Base-by-base conservation (phyloP, 2,797 vertebrate genomes). In the Morus bassanus region DNA sequence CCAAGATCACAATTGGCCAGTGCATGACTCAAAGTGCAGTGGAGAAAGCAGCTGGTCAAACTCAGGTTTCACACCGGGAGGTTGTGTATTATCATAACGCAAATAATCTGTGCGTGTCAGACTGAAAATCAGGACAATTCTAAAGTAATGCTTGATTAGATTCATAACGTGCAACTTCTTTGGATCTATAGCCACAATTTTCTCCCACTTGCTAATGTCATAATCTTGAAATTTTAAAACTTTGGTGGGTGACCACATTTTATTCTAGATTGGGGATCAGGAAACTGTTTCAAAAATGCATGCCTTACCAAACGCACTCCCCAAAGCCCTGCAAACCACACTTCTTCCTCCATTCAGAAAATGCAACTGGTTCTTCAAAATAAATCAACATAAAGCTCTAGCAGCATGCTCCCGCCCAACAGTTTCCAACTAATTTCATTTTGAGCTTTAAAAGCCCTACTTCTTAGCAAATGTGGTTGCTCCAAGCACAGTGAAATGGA, bases 401-500 rank as follows among this genome's bases (percentile, higher is more conserved):
- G 88, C 95, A 97, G 95, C 97, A 97, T 98, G 97, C 96, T 97
- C 93, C 92, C 33, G 21, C 87, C 61, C 90, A 93, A 53, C 14
- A 85, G 74, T 37, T 92, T 95, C 94, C 91, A 93, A 75, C 13
- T 60, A 43, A 4, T 50, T 85, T 67, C 46, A 28, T 27, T 70
- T 18, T 21, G 57, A 56, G 46, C 59, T 91, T 68, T 67, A 59
- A 67, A 77, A 92, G 46, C 46, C 64, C 89, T 51, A 15, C 27
- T 79, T 91, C 78, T 89, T 41, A 82, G 78, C 73, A 91, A 70
- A 78, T 7, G 41, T 96, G 67, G 84, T 74, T 94, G 97, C 96
- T 97, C 88, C 96, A 98, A 98, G 97, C 97, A 97, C 48, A 77
- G 69, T 89, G 89, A 98, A 97, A 98, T 85, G 80, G 95, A 85